Conservation (phyloP, 2,113 vertebrate species). For the Cathartes aura region DNA sequence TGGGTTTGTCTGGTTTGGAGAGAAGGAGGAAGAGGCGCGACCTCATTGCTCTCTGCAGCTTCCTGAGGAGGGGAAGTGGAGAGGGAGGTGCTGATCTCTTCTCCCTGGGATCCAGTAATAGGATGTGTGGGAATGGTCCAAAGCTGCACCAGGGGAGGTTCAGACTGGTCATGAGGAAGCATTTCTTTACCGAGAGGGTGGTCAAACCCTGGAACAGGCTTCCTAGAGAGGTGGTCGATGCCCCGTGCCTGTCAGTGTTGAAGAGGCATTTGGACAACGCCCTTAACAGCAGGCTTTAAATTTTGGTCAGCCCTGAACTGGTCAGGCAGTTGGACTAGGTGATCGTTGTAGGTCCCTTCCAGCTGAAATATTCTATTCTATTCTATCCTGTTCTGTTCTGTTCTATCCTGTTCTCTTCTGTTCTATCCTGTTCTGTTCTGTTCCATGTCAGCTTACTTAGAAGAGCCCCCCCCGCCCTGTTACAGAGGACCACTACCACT, state of each 20-base stretch:
- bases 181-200: background rate
- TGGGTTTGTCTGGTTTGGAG: background rate
- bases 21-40: background rate
- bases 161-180: background rate
- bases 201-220: background rate
- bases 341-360: background rate
- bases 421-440: too few species aligned
- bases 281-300: background rate
- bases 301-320: background rate
- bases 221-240: background rate
- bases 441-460: too few species aligned
- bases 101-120: background rate
- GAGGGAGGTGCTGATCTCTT: background rate
- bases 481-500: accelerated
- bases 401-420: too few species aligned
- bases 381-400: background rate
- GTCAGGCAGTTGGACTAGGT: background rate
- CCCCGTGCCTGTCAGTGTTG: too few species aligned
- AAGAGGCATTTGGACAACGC: background rate
- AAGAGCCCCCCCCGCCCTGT: accelerated
- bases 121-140: too few species aligned
- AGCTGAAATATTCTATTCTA: background rate
- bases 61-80: background rate
- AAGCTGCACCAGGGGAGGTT: background rate
- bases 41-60: too few species aligned